Evolutionary conservation across 1,140 invertebrate genomes (phyloP).

Genomic region (Trichoplusia ni): DNA sequence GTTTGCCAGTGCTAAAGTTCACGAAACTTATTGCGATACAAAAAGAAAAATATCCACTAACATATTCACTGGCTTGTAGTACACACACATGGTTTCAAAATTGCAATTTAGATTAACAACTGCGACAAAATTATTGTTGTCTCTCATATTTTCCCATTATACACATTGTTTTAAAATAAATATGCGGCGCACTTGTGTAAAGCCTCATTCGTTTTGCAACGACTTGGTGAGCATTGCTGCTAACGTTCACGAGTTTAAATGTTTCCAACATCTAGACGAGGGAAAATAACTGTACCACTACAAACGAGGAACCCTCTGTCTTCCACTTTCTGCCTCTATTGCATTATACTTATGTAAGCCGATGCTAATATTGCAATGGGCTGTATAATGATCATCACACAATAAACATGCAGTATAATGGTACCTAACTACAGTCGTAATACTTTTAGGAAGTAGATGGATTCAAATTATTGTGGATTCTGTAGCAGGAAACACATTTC

Average conservation of each 20-base stretch:
- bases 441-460: slow-evolving; percentile 17
- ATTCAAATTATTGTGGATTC: slow-evolving; percentile 15
- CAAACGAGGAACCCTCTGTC: slow-evolving; percentile 8
- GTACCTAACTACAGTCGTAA: slow-evolving; percentile 17
- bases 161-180: slow-evolving; percentile 55
- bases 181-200: slow-evolving; percentile 57
- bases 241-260: slow-evolving; percentile 9
- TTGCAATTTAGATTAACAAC: slow-evolving; percentile 56
- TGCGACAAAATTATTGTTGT: slow-evolving; percentile 50
- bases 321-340: slow-evolving; percentile 4
- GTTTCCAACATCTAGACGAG: slow-evolving; percentile 7
- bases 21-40: slow-evolving; percentile 2
- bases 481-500: not conserved
- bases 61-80: too few species aligned
- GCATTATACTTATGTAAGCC: slow-evolving; percentile 18
- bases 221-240: slow-evolving; percentile 35
- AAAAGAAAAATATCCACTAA: not conserved
- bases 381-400: slow-evolving; percentile 21
- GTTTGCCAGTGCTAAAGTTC: slow-evolving; percentile 11
- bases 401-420: slow-evolving; percentile 22
- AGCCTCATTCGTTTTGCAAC: slow-evolving; percentile 58
- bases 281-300: slow-evolving; percentile 9
- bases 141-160: slow-evolving; percentile 57
- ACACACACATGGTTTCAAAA: slow-evolving; percentile 51
- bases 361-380: slow-evolving; percentile 9